Base-by-base conservation (phyloP, 2,888 invertebrate genomes). In the Elaeidobius kamerunicus region DNA sequence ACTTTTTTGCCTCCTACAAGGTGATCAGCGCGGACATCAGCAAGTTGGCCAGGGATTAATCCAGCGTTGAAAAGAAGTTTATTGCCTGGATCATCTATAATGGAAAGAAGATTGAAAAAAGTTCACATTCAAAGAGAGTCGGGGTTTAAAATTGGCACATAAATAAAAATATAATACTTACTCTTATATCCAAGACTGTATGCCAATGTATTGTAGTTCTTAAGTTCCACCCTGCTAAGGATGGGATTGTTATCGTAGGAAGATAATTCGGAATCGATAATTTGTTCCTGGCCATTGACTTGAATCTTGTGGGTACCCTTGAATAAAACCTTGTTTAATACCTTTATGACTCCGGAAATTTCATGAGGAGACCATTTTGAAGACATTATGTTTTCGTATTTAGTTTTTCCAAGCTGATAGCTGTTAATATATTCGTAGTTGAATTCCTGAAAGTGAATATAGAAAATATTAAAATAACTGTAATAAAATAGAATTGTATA, bases 31-130 rank as follows among this genome's bases (percentile, higher is more conserved):
- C 79, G 77, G 55, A 83, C 63, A 63, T 84, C 82, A 3, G 82
- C 76, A 1, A 81, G 74, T 67, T 83, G 79, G 46, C 83, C 82
- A 0, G 80, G 76, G 39, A 83, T 76, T 2, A 84, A 60, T 60
- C 78, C 80, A 1, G 79, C 78, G 23, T 78, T 73, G 12, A 80
- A 67, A 6, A 74, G 73, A 1, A 84, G 64, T 61, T 81, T 82
- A 55, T 78, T 76, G 1, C 76, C 73, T 0, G 75, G 72, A n/a
- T 66, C 65, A 19, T 69, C 75, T 74, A 60, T 40, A 61, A 57
- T 53, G 16, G 23, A 48, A 52, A 27, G 27, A 27, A 27, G 27
- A 6, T 27, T 6, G 9, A 27, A 27, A 27, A 27, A 7, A n/a
- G n/a, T n/a, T n/a, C n/a, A n/a, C n/a, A n/a, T n/a, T n/a, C n/a